Evolutionary conservation across 2,888 invertebrate species (phyloP).

Genomic region (Drosophila helvetica): DNA sequence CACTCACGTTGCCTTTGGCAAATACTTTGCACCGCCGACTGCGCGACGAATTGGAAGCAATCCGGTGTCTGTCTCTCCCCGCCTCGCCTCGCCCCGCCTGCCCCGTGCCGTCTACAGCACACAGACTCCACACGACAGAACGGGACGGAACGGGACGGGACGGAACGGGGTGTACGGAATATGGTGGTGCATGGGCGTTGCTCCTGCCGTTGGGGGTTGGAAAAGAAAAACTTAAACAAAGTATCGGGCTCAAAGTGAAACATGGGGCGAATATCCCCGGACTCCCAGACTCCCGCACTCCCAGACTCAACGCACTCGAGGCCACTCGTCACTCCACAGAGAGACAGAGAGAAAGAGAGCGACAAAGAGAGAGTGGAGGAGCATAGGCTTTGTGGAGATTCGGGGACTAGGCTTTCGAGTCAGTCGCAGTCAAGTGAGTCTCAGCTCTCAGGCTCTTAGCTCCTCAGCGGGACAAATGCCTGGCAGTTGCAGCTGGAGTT

Average conservation of each 20-base stretch:
- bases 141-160: background rate
- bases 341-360: constrained; percentile 21
- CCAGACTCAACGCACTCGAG: constrained; percentile 58
- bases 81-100: constrained; percentile 31
- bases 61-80: constrained; percentile 73
- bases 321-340: constrained; percentile 60
- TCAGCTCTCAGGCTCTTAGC: constrained; percentile 66
- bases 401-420: constrained; percentile 41
- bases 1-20: constrained; percentile 76
- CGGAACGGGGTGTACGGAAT: constrained; percentile 6
- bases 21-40: constrained; percentile 79
- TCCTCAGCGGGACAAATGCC: constrained; percentile 54
- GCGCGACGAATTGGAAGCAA: constrained; percentile 81
- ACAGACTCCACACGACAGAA: constrained; percentile 34
- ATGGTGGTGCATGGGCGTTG: constrained; percentile 66
- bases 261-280: constrained; percentile 40
- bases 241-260: constrained; percentile 71
- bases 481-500: too few relatives aligned
- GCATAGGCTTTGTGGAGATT: constrained; percentile 24
- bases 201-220: constrained; percentile 62
- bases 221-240: constrained; percentile 72
- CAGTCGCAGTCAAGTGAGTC: constrained; percentile 63
- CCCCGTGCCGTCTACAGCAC: constrained; percentile 23
- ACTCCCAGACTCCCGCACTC: background rate
- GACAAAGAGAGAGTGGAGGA: background rate